Evolutionary conservation across 1,140 invertebrate genomes (phyloP).

Genomic region (Drosophila kikkawai): DNA sequence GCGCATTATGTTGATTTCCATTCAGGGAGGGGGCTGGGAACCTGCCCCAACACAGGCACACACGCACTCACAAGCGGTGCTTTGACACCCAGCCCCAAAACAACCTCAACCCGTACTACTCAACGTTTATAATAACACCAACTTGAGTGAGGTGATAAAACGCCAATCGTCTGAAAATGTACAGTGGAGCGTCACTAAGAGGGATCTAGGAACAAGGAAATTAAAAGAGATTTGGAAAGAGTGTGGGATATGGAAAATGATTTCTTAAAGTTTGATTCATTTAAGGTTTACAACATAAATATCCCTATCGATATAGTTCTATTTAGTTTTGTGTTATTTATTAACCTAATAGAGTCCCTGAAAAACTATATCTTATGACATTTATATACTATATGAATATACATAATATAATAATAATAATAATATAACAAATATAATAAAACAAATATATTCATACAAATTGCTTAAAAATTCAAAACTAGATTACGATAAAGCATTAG

Average conservation of each 20-base stretch:
- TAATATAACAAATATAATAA: too few species aligned
- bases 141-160: conserved; percentile 67
- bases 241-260: not conserved
- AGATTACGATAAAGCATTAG: not conserved
- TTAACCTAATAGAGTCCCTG: not conserved
- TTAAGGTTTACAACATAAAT: not conserved
- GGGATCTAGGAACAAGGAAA: not conserved
- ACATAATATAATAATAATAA: too few species aligned
- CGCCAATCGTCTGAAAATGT: conserved; percentile 50
- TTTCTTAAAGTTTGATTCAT: not conserved
- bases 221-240: not conserved
- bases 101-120: not conserved
- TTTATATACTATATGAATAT: not conserved
- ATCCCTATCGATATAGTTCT: not conserved
- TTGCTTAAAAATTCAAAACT: not conserved
- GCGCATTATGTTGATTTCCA: conserved; percentile 33
- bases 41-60: conserved; percentile 16
- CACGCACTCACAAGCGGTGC: not conserved
- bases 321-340: not conserved
- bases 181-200: conserved; percentile 3
- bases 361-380: not conserved
- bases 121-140: conserved; percentile 18
- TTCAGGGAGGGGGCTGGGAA: conserved; percentile 17
- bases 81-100: conserved; percentile 27
- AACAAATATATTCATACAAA: not conserved